These are phyloP conservation scores for Heliconius hortense DNA, from an alignment of 2,888 invertebrate species.

Conservation along the genomic window DNA sequence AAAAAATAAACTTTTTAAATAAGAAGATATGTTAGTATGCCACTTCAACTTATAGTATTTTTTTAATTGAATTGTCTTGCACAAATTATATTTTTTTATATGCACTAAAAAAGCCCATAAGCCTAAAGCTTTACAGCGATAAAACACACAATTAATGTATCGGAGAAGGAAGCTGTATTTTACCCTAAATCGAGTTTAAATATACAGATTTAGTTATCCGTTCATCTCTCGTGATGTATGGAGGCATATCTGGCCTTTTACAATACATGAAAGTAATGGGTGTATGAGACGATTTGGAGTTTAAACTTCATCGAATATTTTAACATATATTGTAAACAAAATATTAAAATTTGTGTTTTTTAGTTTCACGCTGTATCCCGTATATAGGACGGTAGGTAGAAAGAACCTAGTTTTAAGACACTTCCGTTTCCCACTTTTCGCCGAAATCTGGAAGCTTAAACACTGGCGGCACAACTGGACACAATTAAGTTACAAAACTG, in stretches of 20 bases:
- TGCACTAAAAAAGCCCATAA: neutral
- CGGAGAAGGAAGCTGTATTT: constrained; percentile 9
- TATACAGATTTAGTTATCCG: constrained; percentile 18
- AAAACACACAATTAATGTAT: constrained; percentile 21
- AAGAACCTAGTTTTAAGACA: neutral
- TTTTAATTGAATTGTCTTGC: too few relatives aligned
- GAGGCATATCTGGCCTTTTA: neutral
- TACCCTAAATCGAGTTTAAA: constrained; percentile 15
- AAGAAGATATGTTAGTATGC: too few relatives aligned
- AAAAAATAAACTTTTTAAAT: too few relatives aligned
- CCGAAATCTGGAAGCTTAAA: neutral
- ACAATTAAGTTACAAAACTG: too few relatives aligned
- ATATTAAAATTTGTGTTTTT: neutral
- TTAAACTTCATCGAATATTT: neutral
- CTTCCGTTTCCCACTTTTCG: neutral
- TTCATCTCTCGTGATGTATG: constrained; percentile 6
- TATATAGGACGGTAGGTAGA: neutral
- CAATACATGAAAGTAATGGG: neutral
- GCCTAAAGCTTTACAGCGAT: neutral
- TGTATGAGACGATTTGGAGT: neutral
- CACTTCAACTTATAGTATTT: too few relatives aligned
- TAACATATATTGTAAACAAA: neutral
- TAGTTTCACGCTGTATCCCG: neutral
- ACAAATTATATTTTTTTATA: too few relatives aligned
- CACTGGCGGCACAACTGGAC: neutral